Percentiles rank a stretch among this genome's conserved stretches.
Evolutionary conservation across 1,140 invertebrate species (phyloP).

Genomic region (Caligus rogercresseyi): DNA sequence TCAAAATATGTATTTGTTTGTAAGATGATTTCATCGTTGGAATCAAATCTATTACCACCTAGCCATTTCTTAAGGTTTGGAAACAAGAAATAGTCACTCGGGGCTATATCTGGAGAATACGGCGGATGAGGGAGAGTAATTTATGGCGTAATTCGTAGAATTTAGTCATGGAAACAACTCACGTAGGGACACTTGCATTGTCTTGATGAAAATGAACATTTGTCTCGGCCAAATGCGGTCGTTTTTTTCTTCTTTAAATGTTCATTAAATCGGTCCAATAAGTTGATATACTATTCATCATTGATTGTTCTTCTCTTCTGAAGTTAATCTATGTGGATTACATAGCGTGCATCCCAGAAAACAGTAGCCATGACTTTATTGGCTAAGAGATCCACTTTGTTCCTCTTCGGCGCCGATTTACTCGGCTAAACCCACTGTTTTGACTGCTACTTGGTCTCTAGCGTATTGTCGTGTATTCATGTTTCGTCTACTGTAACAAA

Average conservation of each 20-base stretch:
- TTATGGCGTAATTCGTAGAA: neutral
- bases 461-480: conserved; percentile 18
- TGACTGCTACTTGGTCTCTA: conserved; percentile 10
- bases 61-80: neutral
- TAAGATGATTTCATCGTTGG: no score
- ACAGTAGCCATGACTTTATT: neutral
- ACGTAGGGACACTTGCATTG: no score
- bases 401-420: neutral
- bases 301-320: neutral
- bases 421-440: no score
- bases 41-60: neutral
- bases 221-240: neutral
- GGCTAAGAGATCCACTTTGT: neutral
- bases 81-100: neutral
- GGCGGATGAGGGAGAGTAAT: neutral
- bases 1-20: no score
- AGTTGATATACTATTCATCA: neutral
- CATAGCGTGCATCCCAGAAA: no score
- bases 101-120: neutral
- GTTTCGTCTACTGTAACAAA: conserved; percentile 19
- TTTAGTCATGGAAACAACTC: neutral
- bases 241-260: neutral
- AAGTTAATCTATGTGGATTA: neutral
- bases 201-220: no score
- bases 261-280: neutral